A percentile compares a stretch with the other conserved stretches of the same genome.
Evolutionary conservation across 1,140 invertebrate genomes (phyloP).

Genomic region (Pteromalus puparum): DNA sequence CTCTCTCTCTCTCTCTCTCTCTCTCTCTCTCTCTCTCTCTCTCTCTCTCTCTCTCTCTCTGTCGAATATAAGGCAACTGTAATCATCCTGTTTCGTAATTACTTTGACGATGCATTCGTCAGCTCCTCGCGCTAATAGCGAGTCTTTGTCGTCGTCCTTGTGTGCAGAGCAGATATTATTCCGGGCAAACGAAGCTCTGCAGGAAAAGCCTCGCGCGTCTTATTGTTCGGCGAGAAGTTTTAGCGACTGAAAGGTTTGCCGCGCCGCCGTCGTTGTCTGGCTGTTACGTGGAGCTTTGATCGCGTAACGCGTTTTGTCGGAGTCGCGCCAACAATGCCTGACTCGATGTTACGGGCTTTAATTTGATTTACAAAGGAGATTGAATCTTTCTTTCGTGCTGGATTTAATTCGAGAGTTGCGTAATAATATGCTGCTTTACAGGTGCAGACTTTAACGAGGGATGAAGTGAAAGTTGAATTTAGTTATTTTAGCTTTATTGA

Average conservation of each 20-base stretch:
- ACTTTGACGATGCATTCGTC: conserved; percentile 29
- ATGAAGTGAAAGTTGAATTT: too few species aligned
- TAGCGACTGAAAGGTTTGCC: too few species aligned
- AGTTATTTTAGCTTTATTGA: too few species aligned
- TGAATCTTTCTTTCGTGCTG: background rate
- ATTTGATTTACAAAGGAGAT: background rate
- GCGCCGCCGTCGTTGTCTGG: background rate
- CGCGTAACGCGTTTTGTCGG: background rate
- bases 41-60: background rate
- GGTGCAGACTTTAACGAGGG: too few species aligned
- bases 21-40: too few species aligned
- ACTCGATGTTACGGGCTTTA: background rate
- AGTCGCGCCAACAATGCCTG: background rate
- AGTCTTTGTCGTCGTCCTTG: background rate
- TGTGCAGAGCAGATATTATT: background rate
- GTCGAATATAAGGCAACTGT: background rate
- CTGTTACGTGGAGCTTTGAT: conserved; percentile 1
- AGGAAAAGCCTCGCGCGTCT: conserved; percentile 1
- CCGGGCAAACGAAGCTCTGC: background rate
- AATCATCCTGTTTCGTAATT: conserved; percentile 37
- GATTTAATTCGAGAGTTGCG: background rate
- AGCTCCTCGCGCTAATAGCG: conserved; percentile 1
- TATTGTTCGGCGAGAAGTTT: background rate
- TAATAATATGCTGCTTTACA: background rate
- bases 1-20: too few species aligned